Base-by-base conservation (phyloP, 2,888 invertebrate genomes). In the Autographa gamma region DNA sequence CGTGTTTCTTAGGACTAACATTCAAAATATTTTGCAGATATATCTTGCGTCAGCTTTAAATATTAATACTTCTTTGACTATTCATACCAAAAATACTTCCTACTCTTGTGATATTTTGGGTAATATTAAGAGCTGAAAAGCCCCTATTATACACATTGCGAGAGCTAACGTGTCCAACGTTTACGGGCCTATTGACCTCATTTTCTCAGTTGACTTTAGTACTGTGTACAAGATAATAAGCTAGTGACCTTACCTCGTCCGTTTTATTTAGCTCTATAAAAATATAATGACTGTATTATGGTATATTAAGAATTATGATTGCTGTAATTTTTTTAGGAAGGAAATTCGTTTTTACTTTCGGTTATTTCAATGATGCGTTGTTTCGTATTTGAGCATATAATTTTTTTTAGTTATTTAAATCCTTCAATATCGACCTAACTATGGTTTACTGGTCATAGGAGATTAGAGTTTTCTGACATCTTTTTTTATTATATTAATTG, bases 171-270 rank as follows among this genome's bases (percentile, higher is more conserved):
- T 61, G 63, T 18, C 64, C 66, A 61, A 54, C 58, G 76, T 66
- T 77, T 62, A 69, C 56, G 25, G 41, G 16, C 64, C 62, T 63
- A 52, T 77, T 67, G 69, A 73, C 77, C 73, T 65, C 56, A 67
- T 73, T 77, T 69, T 63, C 34, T 54, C 60, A 58, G 73, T 69
- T 77, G 69, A 66, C 73, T 73, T 69, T 59, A 76, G 65, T 59
- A 43, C 58, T 64, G 66, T 56, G 59, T 38, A 11, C 41, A 25
- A 54, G 19, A 43, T 60, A 65, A 19, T 69, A 66, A 77, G 48
- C n/a, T 64, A 48, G 59, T 69, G 73, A 38, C 54, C 54, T 56
- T 56, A 56, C 54, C 25, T 56, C 54, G 19, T 56, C 54, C 19
- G 13, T 56, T 56, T 56, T 56, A 56, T 56, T 56, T 56, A 13